Evolutionary conservation across 1,140 invertebrate species (phyloP).

Genomic region (Drosophila obscura): DNA sequence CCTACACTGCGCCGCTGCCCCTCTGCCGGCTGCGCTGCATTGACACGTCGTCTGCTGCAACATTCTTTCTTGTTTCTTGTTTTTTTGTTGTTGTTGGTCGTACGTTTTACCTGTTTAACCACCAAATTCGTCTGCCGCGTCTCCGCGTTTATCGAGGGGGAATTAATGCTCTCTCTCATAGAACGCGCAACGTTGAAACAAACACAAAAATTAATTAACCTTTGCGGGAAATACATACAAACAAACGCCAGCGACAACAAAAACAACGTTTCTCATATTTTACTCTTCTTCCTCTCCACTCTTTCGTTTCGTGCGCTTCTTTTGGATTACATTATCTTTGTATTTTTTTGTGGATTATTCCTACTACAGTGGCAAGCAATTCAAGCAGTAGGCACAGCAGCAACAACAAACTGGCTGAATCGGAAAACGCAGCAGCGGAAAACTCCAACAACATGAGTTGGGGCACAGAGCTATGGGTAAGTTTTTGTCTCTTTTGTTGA

Average conservation of each 20-base stretch:
- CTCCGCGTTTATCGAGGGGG: slow-evolving; percentile 6
- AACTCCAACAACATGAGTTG: slow-evolving; percentile 85
- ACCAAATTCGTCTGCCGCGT: slow-evolving; percentile 36
- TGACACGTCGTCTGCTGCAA: too few relatives aligned
- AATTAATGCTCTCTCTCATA: slow-evolving; percentile 59
- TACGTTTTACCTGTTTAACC: slow-evolving; percentile 54
- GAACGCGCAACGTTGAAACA: slow-evolving; percentile 41
- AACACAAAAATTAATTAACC: slow-evolving; percentile 63
- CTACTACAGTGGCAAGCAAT: slow-evolving; percentile 66
- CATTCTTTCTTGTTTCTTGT: slow-evolving; percentile 12
- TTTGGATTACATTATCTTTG: slow-evolving; percentile 47
- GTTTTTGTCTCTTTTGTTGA: slow-evolving; percentile 52
- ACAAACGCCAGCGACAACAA: slow-evolving; percentile 8
- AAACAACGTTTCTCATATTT: slow-evolving; percentile 45
- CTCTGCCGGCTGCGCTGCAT: too few relatives aligned
- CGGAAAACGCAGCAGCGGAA: slow-evolving; percentile 70
- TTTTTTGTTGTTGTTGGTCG: slow-evolving; percentile 32
- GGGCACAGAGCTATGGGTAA: slow-evolving; percentile 87
- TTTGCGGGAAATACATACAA: slow-evolving; percentile 57
- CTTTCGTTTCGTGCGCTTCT: slow-evolving; percentile 7
- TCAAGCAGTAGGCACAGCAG: slow-evolving; percentile 56
- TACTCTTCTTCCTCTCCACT: slow-evolving; percentile 29
- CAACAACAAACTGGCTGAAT: slow-evolving; percentile 61
- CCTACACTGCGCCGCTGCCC: too few relatives aligned
- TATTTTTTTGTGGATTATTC: slow-evolving; percentile 48